These are phyloP conservation scores for Gobius niger DNA, from an alignment of 2,113 vertebrate species.

Conservation along the genomic window DNA sequence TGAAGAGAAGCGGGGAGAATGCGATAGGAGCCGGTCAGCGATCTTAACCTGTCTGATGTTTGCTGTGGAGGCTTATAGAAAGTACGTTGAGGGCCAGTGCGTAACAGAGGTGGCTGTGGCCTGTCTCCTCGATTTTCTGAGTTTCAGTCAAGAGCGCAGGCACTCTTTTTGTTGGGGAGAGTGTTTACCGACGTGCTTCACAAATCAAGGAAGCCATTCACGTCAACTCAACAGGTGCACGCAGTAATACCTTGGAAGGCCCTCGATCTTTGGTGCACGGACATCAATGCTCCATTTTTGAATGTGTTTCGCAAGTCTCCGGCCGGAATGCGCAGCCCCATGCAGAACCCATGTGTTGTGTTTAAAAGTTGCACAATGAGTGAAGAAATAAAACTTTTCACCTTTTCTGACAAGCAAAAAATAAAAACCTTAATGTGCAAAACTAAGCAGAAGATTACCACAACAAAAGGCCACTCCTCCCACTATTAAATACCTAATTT, in stretches of 20 bases:
- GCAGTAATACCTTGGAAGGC: neutral
- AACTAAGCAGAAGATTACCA: too few relatives aligned
- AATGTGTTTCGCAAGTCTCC: neutral
- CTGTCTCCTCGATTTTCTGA: constrained; percentile 91
- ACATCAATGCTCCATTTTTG: neutral
- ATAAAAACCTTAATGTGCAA: too few relatives aligned
- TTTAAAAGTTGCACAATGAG: too few relatives aligned
- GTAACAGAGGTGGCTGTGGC: constrained; percentile 74
- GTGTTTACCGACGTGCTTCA: constrained; percentile 49
- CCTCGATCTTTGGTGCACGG: neutral
- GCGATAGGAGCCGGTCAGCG: constrained; percentile 88
- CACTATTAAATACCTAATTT: too few relatives aligned
- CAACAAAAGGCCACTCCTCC: too few relatives aligned
- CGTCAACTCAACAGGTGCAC: constrained; percentile 37
- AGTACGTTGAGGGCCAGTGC: constrained; percentile 69
- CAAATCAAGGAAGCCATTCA: constrained; percentile 40
- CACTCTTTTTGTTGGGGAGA: constrained; percentile 56
- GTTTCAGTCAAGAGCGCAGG: constrained; percentile 78
- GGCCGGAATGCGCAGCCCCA: neutral
- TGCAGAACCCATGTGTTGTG: too few relatives aligned
- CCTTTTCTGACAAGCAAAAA: too few relatives aligned
- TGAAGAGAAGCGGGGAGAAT: constrained; percentile 91
- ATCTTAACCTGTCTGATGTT: constrained; percentile 93
- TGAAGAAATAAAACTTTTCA: too few relatives aligned
- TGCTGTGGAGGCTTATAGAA: constrained; percentile 81